Evolutionary conservation across 2,888 invertebrate species (phyloP), one percentile per base, ranked within the genome.

Genomic region (Onchidella celtica): DNA sequence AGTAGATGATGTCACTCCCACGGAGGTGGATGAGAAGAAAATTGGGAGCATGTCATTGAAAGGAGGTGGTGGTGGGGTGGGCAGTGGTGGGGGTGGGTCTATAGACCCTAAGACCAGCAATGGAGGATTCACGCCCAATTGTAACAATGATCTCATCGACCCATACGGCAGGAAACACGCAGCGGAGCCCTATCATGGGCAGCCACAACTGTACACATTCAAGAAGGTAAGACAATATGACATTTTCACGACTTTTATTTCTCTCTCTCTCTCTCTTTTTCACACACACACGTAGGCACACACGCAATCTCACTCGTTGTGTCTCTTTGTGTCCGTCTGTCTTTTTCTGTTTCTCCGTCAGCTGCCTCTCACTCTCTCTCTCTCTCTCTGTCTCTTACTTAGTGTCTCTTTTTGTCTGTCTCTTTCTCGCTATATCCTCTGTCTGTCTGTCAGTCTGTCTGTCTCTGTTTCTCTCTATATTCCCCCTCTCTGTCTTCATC

Each of bases 131-230:
- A 21, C n/a, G 32, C 59, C 63, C 21, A 75, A 70, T 34, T n/a
- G 76, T 14, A 79, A 66, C 27, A 72, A 74, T 17, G 81, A 85
- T 14, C 84, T 84, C 47, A 70, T 81, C n/a, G 84, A 84, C 14
- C 80, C 84, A 11, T 84, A 85, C 78, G 69, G 70, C 79, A 82
- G 81, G 68, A 86, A 85, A 57, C 79, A 84, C 17, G 79, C 76
- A 1, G 63, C 81, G 14, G 86, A 86, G 36, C 81, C 81, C 47
- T 85, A 82, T 61, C 79, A 81, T n/a, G 79, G 73, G 3, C 84
- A 86, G n/a, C 84, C 75, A 17, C 85, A 86, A 38, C 81, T 86
- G n/a, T 86, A 85, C 70, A 86, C 85, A 1, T 86, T 86, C 72
- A 83, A 81, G 40, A 85, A 85, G 86, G 86, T 86, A 75, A 83